These are phyloP conservation scores for Epinephelus coioides DNA, from an alignment of 2,797 vertebrate genomes.

Conservation along the genomic window DNA sequence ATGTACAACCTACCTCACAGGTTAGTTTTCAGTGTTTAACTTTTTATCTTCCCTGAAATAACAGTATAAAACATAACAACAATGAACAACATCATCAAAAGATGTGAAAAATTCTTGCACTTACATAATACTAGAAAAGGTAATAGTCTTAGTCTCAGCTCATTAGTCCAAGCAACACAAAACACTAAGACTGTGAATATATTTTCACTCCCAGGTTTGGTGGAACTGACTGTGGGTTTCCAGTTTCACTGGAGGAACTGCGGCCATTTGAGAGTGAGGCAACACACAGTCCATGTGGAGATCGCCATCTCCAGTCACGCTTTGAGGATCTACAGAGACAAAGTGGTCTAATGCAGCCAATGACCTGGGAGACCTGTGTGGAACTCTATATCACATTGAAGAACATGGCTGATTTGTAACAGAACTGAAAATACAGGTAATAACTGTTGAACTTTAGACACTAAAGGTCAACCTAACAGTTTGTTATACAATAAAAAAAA, in stretches of 20 bases:
- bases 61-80: no score
- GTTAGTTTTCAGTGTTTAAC: not conserved
- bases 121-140: no score
- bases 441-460: no score
- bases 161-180: no score
- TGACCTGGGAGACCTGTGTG: conserved; percentile 25
- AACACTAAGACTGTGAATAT: not conserved
- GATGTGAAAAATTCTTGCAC: no score
- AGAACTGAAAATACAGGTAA: no score
- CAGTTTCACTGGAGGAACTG: conserved; percentile 24
- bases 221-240: conserved; percentile 35
- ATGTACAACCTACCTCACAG: conserved; percentile 4
- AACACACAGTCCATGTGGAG: conserved; percentile 25
- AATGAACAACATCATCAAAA: no score
- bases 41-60: no score
- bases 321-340: conserved; percentile 31
- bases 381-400: conserved; percentile 32
- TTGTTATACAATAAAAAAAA: no score
- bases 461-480: no score
- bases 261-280: not conserved
- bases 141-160: no score
- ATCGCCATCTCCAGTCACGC: conserved; percentile 28
- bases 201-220: conserved; percentile 5
- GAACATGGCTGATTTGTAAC: conserved; percentile 28
- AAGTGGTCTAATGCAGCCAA: conserved; percentile 6